Evolutionary conservation across 2,113 vertebrate genomes (phyloP), one percentile per base, ranked within the genome.

Genomic region (Erythrolamprus reginae): DNA sequence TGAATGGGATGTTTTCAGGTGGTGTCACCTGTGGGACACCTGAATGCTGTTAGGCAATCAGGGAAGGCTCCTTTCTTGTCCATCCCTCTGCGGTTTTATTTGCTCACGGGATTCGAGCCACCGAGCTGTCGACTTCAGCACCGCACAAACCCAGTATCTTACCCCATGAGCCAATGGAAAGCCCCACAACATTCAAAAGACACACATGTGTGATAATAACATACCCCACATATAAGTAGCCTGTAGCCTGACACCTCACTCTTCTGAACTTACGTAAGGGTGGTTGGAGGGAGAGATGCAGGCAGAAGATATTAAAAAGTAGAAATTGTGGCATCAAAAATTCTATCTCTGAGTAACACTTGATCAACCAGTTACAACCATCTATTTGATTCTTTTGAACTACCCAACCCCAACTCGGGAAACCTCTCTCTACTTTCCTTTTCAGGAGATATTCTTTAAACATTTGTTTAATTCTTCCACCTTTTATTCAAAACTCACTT

Each of bases 171-270:
- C 9, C 48, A 50, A 8, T 8, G 48, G n/a, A n/a, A 8, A 50
- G 48, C 48, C 48, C 8, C 53, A 70, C 86, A 58, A n/a, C 10
- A 8, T 9, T 28, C 86, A n/a, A 5, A 4, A 0, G 55, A 45
- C 24, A 55, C 19, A 33, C 23, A 55, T n/a, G 3, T 33, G 3
- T 0, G 0, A 7, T 0, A 55, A 52, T 10, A 51, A 8, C 82
- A 61, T 42, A 58, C 38, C 70, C 15, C 23, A 1, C 33, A 8
- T 1, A 7, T 15, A 84, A 24, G 10, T 55, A 84, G n/a, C n/a
- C n/a, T n/a, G n/a, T 15, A 50, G 10, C 24, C 45, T 70, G 13
- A 70, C 61, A 33, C 13, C 61, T 70, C 61, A 70, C 13, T 33
- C 6, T 33, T 70, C n/a, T 1, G n/a, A 70, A 13, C 61, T 17